Base-by-base conservation (phyloP, 1,140 invertebrate genomes). In the Mycetomoellerius zeteki region DNA sequence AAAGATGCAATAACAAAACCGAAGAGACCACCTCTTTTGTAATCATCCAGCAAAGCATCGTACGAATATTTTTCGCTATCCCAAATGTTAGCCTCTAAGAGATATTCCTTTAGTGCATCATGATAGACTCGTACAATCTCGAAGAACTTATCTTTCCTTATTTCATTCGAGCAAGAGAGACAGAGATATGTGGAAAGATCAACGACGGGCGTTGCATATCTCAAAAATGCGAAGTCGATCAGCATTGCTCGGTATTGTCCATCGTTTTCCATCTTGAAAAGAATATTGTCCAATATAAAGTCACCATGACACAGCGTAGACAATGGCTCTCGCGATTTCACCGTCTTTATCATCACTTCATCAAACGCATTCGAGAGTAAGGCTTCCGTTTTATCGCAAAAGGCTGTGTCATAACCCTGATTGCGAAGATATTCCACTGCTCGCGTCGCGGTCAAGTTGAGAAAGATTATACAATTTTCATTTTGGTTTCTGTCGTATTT, bases 181-280 rank as follows among this genome's bases (percentile, higher is more conserved):
- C 92, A 95, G 0, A 96, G 19, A 58, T 95, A 95, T n/a, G 94
- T 94, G 0, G 94, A 93, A 1, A 96, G 56, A 50, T 96, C 96
- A 5, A 94, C 86, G 0, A 91, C 89, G 0, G 95, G 95, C 2
- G 94, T 94, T 0, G 91, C 77, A 58, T 95, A 95, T 24, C 77
- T 80, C 0, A 93, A 56, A 21, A 92, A 58, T 3, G 93, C 95
- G 7, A 96, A 94, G 76, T 96, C 96, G 19, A 96, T 87, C 3
- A 96, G 65, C 69, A 93, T 93, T 0, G 94, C 88, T n/a, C 88
- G 89, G 0, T 92, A 80, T 16, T 88, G 58, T 0, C 78, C 89
- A 19, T 90, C 58, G 2, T 85, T 24, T 1, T 85, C 75, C 0
- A 60, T 86, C 72, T 89, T 89, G 77, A 94, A 94, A 47, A 96